Conservation (phyloP, 2,113 vertebrate genomes). For the Beaufortia kweichowensis region DNA sequence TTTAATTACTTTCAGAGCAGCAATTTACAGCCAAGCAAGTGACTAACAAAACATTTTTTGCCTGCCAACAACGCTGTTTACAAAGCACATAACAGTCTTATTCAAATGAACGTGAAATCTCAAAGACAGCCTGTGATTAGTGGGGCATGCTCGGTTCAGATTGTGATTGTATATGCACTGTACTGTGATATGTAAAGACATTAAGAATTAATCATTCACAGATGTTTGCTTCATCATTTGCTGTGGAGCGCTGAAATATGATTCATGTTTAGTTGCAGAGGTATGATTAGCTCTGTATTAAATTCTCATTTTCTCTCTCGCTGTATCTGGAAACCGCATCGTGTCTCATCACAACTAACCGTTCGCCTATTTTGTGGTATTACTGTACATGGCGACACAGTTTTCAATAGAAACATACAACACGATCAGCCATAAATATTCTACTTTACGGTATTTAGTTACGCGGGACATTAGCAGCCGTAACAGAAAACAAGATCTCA, state of each 20-base stretch:
- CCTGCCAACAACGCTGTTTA: conserved; percentile 26
- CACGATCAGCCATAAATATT: neutral
- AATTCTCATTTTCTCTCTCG: neutral
- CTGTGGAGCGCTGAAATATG: conserved; percentile 2
- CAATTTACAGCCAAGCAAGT: conserved; percentile 12
- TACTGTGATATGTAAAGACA: conserved; percentile 20
- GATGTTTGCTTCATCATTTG: conserved; percentile 26
- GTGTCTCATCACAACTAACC: neutral
- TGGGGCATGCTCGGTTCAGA: conserved; percentile 14
- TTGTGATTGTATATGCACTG: conserved; percentile 5
- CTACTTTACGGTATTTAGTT: neutral
- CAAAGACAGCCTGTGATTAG: conserved; percentile 32
- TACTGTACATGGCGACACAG: no score
- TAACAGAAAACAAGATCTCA: neutral
- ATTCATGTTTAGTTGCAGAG: conserved; percentile 13
- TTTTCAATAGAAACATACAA: neutral
- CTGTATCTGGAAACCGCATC: neutral
- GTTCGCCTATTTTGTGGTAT: neutral
- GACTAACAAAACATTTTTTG: conserved; percentile 19
- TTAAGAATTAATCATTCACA: conserved; percentile 24
- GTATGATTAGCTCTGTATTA: neutral
- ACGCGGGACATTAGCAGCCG: neutral
- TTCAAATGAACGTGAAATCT: conserved; percentile 17
- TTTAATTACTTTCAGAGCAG: conserved; percentile 36
- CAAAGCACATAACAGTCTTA: conserved; percentile 22